Base-by-base conservation (phyloP, 2,797 vertebrate species). In the Cuculus canorus region DNA sequence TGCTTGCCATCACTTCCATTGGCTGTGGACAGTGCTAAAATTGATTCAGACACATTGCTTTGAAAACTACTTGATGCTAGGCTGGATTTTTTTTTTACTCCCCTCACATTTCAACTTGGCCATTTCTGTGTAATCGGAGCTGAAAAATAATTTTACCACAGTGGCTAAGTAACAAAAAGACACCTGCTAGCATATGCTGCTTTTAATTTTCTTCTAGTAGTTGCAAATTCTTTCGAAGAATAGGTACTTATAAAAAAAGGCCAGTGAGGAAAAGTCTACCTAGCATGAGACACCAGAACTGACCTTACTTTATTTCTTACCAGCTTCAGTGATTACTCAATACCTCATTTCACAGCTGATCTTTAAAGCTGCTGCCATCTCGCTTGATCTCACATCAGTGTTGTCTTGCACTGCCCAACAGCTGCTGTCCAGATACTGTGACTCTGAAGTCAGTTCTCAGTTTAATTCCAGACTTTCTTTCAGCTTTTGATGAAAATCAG, bases 401-500 rank as follows among this genome's bases (percentile, higher is more conserved):
- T 63, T 69, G 43, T 76, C 68, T 60, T 82, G 52, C 82, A 24
- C 35, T 52, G 39, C 37, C 16, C 81, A 79, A 60, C 66, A 50
- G 28, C 54, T 85, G 30, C 84, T 75, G 53, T 76, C 69, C 66
- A 48, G 83, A 78, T 52, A 53, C 13, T 53, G 33, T 33, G 60
- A 18, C 57, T 87, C 47, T 82, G n/a, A 94, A 89, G 59, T 66
- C 70, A 37, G 3, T 70, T 91, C 39, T 85, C 43, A 59, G 63
- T 93, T 91, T 87, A 93, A 96, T 52, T 72, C 59, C 63, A 84
- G 64, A 66, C 80, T 95, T 89, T 89, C 43, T 96, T 96, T 91
- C 95, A 93, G 93, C 64, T 82, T 87, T 92, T 87, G 92, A 91
- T 73, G 82, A 91, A 76, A 91, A 85, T 52, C 78, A 82, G 33